These are phyloP conservation scores for Wiebesia pumilae DNA, from an alignment of 1,140 invertebrate genomes.

Conservation along the genomic window DNA sequence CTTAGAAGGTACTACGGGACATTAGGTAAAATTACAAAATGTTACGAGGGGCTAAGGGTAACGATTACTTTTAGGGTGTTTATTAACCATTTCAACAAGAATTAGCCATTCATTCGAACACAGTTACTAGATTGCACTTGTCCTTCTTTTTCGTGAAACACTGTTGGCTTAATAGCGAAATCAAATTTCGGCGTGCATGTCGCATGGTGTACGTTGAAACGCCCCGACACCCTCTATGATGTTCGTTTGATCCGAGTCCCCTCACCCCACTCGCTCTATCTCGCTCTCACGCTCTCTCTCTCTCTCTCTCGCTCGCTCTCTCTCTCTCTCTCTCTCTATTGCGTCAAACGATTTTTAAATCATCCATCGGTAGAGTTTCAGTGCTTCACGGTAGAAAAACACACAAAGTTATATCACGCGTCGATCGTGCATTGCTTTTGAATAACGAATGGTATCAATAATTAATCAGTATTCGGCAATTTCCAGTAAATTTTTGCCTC, in stretches of 20 bases:
- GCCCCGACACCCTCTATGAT: slow-evolving; percentile 42
- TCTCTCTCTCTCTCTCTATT: not conserved
- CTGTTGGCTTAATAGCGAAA: slow-evolving; percentile 41
- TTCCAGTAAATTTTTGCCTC: not conserved
- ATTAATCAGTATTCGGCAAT: not conserved
- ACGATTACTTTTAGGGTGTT: slow-evolving; percentile 14
- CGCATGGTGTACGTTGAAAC: slow-evolving; percentile 21
- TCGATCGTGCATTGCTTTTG: not conserved
- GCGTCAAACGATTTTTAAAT: slow-evolving; percentile 41
- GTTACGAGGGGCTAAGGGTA: not conserved
- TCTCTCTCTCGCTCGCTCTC: not conserved
- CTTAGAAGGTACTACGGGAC: not conserved
- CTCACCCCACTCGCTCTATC: not conserved
- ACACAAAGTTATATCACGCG: not conserved
- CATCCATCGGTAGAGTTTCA: not conserved
- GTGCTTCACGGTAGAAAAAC: not conserved
- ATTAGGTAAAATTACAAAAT: not conserved
- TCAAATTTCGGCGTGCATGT: slow-evolving; percentile 36
- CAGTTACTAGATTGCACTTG: slow-evolving; percentile 32
- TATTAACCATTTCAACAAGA: slow-evolving; percentile 39
- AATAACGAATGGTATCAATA: not conserved
- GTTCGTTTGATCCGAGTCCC: slow-evolving; percentile 18
- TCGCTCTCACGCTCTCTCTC: not conserved
- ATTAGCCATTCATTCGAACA: slow-evolving; percentile 24
- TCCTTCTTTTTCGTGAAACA: slow-evolving; percentile 14